Base-by-base conservation (phyloP, 1,140 invertebrate genomes). In the Drosophila littoralis region DNA sequence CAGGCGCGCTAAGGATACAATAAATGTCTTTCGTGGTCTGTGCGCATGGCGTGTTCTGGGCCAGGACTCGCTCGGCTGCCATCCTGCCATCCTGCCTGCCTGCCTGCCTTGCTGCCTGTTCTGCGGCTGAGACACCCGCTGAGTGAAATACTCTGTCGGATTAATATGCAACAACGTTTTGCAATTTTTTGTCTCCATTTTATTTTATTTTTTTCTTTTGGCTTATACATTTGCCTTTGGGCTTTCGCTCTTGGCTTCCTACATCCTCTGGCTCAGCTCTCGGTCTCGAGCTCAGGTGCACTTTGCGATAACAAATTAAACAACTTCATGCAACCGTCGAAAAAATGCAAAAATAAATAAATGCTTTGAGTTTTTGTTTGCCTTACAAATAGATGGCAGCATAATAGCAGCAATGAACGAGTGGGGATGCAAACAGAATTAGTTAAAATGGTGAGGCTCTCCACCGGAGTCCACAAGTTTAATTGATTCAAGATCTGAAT, bases 271-370 rank as follows among this genome's bases (percentile, higher is more conserved):
- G 10, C 32, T 48, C 46, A 7, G 28, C 46, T 28, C 15, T 50
- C 10, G 40, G 42, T 50, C 63, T 42, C n/a, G 57, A 75, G 58
- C 85, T 89, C 84, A 88, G 84, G 84, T 89, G 84, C 84, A 84
- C 81, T 89, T 79, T 84, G 85, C 64, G 85, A 79, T 84, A 89
- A 84, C 84, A 89, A 89, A 89, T 89, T 89, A 89, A 89, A 89
- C 75, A 84, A 84, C 80, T 84, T 89, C 83, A 74, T 89, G 84
- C 74, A 81, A 72, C 67, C 58, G 75, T 35, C 61, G 64, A 12
- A 52, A 22, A 52, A 32, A 54, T 45, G 42, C 10, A 9, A 46
- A 38, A 58, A 17, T 58, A 43, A 40, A 68, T 48, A 48, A 48
- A 73, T 73, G 55, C 55, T 42, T 55, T 46, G 15, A n/a, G 45